Conservation (phyloP, 1,140 invertebrate species). For the Aphaenogaster rudis region DNA sequence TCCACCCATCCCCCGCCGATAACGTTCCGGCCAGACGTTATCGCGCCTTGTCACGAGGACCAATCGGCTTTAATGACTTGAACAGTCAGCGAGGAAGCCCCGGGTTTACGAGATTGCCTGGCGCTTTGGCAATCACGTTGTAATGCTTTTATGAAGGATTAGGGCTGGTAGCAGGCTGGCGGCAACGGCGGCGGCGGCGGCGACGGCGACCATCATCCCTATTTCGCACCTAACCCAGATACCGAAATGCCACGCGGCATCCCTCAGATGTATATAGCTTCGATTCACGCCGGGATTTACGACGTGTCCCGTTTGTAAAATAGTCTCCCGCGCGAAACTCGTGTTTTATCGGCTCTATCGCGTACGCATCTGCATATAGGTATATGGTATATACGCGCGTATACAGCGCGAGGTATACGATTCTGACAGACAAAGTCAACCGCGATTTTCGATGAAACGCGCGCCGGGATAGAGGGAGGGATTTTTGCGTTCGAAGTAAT, state of each 20-base stretch:
- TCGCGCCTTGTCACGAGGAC: slow-evolving; percentile 19
- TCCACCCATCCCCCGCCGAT: background rate
- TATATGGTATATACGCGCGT: background rate
- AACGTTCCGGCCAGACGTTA: slow-evolving; percentile 18
- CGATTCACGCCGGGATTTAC: slow-evolving; percentile 50
- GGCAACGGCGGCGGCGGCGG: background rate
- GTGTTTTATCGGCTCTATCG: slow-evolving; percentile 26
- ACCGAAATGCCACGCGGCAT: slow-evolving; percentile 15
- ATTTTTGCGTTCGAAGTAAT: background rate
- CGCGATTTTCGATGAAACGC: background rate
- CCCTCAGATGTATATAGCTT: background rate
- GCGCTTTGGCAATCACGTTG: slow-evolving; percentile 13
- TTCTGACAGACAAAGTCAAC: background rate
- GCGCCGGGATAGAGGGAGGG: background rate
- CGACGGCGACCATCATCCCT: slow-evolving; percentile 8
- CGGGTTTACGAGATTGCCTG: slow-evolving; percentile 31
- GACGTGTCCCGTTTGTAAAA: slow-evolving; percentile 52
- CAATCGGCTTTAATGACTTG: slow-evolving; percentile 47
- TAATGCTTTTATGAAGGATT: slow-evolving; percentile 51
- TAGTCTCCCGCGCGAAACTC: slow-evolving; percentile 18
- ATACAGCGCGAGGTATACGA: background rate
- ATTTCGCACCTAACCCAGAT: slow-evolving; percentile 46
- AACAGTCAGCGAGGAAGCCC: background rate
- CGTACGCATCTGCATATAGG: no score
- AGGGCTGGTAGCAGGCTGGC: background rate